These are phyloP conservation scores for Varroa destructor DNA, from an alignment of 1,140 invertebrate species.

Conservation along the genomic window DNA sequence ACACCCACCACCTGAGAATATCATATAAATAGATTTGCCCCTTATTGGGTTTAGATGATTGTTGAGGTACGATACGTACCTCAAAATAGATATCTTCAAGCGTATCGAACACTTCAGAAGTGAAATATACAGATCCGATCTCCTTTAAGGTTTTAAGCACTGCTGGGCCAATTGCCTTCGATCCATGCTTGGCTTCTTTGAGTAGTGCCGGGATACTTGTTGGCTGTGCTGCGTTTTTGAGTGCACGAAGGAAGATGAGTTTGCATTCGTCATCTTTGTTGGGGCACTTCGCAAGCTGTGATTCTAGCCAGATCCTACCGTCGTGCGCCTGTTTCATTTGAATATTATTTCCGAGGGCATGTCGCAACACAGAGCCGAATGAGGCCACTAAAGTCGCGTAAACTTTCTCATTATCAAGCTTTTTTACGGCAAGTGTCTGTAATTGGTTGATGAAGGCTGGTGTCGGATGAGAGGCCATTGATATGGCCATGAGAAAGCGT, in stretches of 20 bases:
- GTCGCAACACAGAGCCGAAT: constrained; percentile 30
- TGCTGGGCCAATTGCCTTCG: constrained; percentile 46
- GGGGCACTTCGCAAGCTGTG: constrained; percentile 43
- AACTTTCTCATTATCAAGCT: constrained; percentile 34
- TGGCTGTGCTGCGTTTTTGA: constrained; percentile 52
- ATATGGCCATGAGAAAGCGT: constrained; percentile 57
- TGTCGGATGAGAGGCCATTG: constrained; percentile 50
- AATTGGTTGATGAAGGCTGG: constrained; percentile 43
- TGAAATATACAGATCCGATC: constrained; percentile 37
- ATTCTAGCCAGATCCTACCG: constrained; percentile 32
- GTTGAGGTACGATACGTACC: not conserved
- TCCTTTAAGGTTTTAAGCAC: constrained; percentile 53
- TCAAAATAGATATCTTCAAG: constrained; percentile 3
- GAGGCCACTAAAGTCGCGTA: constrained; percentile 29
- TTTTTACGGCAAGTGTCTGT: constrained; percentile 38
- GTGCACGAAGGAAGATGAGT: constrained; percentile 50
- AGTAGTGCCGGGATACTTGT: constrained; percentile 49
- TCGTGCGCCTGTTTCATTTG: constrained; percentile 29
- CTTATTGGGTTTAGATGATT: too few relatives aligned
- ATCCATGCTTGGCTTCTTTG: constrained; percentile 44
- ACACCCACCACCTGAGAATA: too few relatives aligned
- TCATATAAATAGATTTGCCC: too few relatives aligned
- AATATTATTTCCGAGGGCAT: constrained; percentile 29
- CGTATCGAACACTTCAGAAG: not conserved
- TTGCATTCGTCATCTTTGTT: constrained; percentile 45